Percentiles rank a stretch among this genome's conserved stretches.
Conservation (phyloP, 2,888 invertebrate genomes). For the Phyto melanocephala region DNA sequence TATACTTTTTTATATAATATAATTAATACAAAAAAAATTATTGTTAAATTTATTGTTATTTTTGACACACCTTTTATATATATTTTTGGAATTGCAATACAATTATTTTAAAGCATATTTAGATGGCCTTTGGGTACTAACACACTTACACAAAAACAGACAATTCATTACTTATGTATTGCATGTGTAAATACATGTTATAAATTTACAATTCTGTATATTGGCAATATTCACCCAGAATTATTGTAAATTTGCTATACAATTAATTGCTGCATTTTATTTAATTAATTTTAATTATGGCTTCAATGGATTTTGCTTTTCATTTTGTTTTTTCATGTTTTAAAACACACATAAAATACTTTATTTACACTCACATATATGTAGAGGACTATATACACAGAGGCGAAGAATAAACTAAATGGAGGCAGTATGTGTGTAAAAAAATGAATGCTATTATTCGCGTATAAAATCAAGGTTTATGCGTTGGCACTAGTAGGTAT, state of each 20-base stretch:
- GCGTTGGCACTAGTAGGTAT: conserved; percentile 24
- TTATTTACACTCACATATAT: not conserved
- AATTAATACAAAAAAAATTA: too few species aligned
- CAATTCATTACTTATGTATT: not conserved
- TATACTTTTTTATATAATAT: too few species aligned
- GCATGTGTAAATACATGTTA: not conserved
- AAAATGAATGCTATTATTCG: not conserved
- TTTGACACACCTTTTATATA: too few species aligned
- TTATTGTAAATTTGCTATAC: conserved; percentile 37
- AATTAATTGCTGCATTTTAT: conserved; percentile 53
- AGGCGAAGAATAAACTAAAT: not conserved
- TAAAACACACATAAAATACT: not conserved
- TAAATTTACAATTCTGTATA: not conserved
- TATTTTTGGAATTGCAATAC: not conserved
- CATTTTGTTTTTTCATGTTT: not conserved
- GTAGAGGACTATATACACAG: too few species aligned
- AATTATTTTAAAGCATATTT: not conserved
- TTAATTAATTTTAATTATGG: conserved; percentile 60
- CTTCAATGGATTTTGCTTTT: conserved; percentile 39
- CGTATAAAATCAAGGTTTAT: conserved; percentile 30
- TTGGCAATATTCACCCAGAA: conserved; percentile 30
- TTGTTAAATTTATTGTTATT: too few species aligned
- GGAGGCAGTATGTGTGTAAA: not conserved
- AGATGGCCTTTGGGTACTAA: conserved; percentile 8
- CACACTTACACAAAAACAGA: not conserved